These are phyloP conservation scores for Parnassius glacialis DNA, from an alignment of 2,888 invertebrate genomes.

Conservation along the genomic window DNA sequence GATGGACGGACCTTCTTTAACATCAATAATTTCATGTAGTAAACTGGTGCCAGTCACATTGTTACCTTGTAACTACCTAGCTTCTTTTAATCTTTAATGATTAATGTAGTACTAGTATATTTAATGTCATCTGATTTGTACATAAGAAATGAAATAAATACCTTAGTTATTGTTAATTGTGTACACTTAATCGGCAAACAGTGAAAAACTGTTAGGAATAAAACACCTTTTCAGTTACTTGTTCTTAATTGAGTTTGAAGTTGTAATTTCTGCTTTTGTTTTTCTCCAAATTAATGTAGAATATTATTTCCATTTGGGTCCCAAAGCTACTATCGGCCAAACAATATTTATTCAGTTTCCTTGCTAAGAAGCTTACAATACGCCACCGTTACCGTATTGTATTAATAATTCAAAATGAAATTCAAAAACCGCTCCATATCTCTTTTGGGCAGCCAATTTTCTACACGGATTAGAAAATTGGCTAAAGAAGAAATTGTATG, in stretches of 20 bases:
- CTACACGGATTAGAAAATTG: conserved; percentile 41
- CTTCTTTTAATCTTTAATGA: too few relatives aligned
- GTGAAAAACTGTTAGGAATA: background rate
- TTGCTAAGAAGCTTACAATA: conserved; percentile 74
- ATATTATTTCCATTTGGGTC: conserved; percentile 30
- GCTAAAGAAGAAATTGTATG: background rate
- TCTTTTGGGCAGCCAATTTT: conserved; percentile 62
- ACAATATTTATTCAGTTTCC: conserved; percentile 61
- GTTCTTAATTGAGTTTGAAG: conserved; percentile 1
- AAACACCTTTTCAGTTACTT: conserved; percentile 11
- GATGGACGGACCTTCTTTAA: too few relatives aligned
- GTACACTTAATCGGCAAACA: background rate
- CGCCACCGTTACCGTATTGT: conserved; percentile 64
- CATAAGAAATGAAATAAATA: too few relatives aligned
- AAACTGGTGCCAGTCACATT: too few relatives aligned
- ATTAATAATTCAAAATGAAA: conserved; percentile 73
- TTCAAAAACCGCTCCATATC: conserved; percentile 57
- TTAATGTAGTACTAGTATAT: too few relatives aligned
- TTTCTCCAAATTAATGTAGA: conserved; percentile 12
- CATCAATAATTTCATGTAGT: too few relatives aligned
- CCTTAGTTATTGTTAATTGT: too few relatives aligned
- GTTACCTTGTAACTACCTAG: too few relatives aligned
- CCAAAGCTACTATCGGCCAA: conserved; percentile 33
- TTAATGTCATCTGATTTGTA: too few relatives aligned
- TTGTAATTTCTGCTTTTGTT: conserved; percentile 14